phyloP scores from a whole-genome alignment of 2,797 vertebrate genomes.

The Agapornis canus region DNA sequence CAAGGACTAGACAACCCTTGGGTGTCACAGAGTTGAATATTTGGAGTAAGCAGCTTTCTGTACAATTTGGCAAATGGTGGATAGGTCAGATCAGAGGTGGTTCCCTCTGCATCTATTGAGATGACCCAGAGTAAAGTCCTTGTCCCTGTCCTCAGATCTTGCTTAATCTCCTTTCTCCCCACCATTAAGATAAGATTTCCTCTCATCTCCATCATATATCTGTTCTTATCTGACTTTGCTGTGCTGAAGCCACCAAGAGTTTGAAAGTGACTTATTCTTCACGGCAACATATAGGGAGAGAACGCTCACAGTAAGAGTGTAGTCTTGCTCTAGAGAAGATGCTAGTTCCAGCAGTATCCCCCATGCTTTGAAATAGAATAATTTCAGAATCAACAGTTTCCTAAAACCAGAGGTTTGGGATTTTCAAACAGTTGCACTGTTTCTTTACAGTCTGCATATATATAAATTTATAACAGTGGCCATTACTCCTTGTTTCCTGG shows the following conservation, averaged over 20 bases:
- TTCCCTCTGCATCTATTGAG: not conserved
- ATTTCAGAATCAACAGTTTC: not conserved
- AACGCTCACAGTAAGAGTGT: no score
- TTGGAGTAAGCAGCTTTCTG: not conserved
- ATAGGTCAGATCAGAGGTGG: not conserved
- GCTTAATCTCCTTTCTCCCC: not conserved
- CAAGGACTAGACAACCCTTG: not conserved
- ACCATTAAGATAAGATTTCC: no score
- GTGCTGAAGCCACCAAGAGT: rapidly evolving
- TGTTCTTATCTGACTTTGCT: not conserved
- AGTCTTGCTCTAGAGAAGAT: not conserved
- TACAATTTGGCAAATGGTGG: not conserved
- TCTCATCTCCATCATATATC: not conserved
- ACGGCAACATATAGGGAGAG: not conserved
- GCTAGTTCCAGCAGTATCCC: not conserved
- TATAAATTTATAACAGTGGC: not conserved
- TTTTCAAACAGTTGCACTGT: not conserved
- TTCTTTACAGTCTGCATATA: not conserved
- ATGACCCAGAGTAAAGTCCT: not conserved
- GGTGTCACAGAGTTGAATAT: rapidly evolving
- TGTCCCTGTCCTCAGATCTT: not conserved
- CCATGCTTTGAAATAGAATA: not conserved
- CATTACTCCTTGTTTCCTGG: not conserved
- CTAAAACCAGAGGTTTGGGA: rapidly evolving
- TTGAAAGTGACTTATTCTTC: not conserved